Evolutionary conservation across 2,888 invertebrate genomes (phyloP).

Genomic region (Eledone cirrhosa): DNA sequence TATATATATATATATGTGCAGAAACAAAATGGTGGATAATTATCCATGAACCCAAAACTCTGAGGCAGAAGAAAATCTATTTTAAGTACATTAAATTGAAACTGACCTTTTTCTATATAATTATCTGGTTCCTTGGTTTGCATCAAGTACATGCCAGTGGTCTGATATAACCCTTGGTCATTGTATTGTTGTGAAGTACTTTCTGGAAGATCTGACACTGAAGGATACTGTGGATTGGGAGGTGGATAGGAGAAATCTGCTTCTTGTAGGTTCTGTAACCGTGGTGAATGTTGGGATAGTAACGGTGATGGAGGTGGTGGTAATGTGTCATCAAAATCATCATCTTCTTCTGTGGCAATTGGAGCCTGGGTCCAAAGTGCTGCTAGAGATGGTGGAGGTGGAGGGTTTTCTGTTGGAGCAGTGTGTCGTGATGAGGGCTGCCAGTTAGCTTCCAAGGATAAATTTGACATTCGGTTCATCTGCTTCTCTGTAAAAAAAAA

Average conservation of each 20-base stretch:
- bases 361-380: not conserved
- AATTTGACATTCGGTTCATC: no score
- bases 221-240: not conserved
- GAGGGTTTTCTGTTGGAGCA: constrained; percentile 8
- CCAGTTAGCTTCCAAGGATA: not conserved
- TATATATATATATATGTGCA: no score
- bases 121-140: not conserved
- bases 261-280: not conserved
- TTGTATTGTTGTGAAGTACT: not conserved
- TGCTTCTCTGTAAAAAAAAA: no score
- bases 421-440: not conserved
- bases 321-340: not conserved
- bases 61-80: no score
- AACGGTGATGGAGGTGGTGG: not conserved
- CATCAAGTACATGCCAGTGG: constrained; percentile 17
- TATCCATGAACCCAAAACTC: no score
- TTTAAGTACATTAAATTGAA: not conserved
- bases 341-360: not conserved
- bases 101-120: constrained; percentile 6
- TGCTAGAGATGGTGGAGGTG: constrained; percentile 15
- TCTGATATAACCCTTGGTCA: not conserved
- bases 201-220: constrained; percentile 23
- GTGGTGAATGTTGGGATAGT: not conserved
- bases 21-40: no score
- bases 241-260: not conserved